Evolutionary conservation across 2,797 vertebrate species (phyloP), one percentile per base, ranked within the genome.

Genomic region (Pelobates cultripes): DNA sequence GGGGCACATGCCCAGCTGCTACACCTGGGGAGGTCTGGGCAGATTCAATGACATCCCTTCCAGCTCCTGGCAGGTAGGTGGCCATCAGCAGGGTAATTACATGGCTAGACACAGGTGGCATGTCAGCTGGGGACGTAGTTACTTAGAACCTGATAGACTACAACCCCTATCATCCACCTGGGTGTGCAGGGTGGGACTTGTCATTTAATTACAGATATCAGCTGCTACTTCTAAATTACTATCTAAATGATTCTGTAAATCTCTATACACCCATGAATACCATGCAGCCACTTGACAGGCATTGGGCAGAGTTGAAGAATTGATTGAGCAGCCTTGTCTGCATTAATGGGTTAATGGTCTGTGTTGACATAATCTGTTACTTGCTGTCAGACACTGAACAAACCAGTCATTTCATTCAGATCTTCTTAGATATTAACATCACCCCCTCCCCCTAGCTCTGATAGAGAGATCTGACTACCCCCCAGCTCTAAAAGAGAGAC

Each of bases 41-140:
- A 93, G 85, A 88, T 96, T 97, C 87, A 92, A 93, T 13, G 94
- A 96, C 86, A 97, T 97, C 86, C 95, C 96, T n/a, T 97, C 96
- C 85, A 94, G 94, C 84, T 96, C 96, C 73, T 97, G 96, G 96
- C 96, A 97, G 96, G 96, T 97, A 92, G 87, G 90, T 75, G 80
- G 15, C 66, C 2, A 10, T 13, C 4, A 4, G 14, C 7, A 44
- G 43, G 14, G 15, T 17, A 17, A 14, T 64, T 45, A 12, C 55
- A 57, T 57, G 9, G 55, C 9, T 12, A 57, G 8, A 57, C 55
- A 57, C 4, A 57, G 55, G 13, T 12, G 55, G 13, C 10, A 57
- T 14, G 55, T 15, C 55, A 57, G 4, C 13, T 14, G 55, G 55
- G 47, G 55, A 12, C 55, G 13, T 57, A 3, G 47, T 51, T 6